phyloP scores from a whole-genome alignment of 1,140 invertebrate genomes.

The Pseudoatta argentina region DNA sequence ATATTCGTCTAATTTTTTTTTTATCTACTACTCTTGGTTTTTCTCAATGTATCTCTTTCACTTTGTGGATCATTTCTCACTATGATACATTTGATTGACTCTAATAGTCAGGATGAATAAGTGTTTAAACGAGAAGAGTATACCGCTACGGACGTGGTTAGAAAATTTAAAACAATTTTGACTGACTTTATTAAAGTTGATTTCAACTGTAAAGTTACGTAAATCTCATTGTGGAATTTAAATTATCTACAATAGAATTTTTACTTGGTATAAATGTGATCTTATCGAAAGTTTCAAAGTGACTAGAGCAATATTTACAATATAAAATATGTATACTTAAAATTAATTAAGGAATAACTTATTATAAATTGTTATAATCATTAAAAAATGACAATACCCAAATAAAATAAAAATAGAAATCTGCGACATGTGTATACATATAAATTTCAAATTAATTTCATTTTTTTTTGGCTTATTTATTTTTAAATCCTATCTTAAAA shows the following conservation, averaged over 20 bases:
- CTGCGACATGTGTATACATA: background rate
- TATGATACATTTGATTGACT: background rate
- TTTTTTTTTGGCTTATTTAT: background rate
- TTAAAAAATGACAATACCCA: background rate
- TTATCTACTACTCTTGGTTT: background rate
- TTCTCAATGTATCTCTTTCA: background rate
- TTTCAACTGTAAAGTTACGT: background rate
- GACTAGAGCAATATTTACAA: background rate
- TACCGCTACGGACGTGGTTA: background rate
- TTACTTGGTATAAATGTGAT: background rate
- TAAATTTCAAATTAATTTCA: background rate
- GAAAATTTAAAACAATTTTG: slow-evolving; percentile 25
- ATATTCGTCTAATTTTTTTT: background rate
- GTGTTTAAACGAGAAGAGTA: background rate
- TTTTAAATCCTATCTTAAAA: background rate
- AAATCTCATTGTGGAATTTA: background rate
- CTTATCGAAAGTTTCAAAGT: background rate
- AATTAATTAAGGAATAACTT: background rate
- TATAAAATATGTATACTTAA: background rate
- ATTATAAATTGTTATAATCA: background rate
- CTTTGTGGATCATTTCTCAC: background rate
- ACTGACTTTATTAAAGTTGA: background rate
- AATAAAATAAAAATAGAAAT: background rate
- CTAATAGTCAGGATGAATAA: background rate
- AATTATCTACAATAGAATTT: background rate